Evolutionary conservation across 2,888 invertebrate species (phyloP), one percentile per base, ranked within the genome.

Genomic region (Heteromyza rotundicornis): DNA sequence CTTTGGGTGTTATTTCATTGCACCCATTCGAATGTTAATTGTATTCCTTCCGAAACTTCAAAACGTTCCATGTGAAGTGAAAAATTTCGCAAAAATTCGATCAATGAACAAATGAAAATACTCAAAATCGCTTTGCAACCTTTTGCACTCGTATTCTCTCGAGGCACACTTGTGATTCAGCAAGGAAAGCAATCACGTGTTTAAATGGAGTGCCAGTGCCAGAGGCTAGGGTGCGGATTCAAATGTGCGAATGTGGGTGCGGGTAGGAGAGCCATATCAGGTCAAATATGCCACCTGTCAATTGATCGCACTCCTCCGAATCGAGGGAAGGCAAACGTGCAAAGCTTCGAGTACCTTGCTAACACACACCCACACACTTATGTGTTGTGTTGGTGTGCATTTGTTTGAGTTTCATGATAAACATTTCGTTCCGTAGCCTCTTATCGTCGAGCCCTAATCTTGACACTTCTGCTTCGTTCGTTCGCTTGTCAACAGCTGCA

Each of bases 381-480:
- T 5, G 7, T 32, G 32, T 12, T 12, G 32, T 32, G 32, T 12
- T 32, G 32, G 7, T 12, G 32, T 32, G 32, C n/a, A n/a, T n/a
- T n/a, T n/a, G n/a, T n/a, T n/a, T 10, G 27, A 5, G 40, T 40
- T 10, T n/a, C n/a, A n/a, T 40, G 40, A 7, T n/a, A n/a, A 10
- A n/a, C n/a, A n/a, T 40, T 40, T 14, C 40, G 40, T n/a, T n/a
- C 40, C 12, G 40, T n/a, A 40, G 40, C 5, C 40, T 10, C 40
- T 40, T 40, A 40, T 40, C 47, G 44, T n/a, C 47, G 27, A 56
- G 24, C 44, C 44, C 44, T 56, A 44, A 56, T 40, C 56, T 56
- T 56, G 62, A 54, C 66, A 60, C 22, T 19, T 60, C 60, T 27
- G 44, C 20, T 24, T 19, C 20, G 14, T 16, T 58, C 40, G 16